phyloP scores from a whole-genome alignment of 2,797 vertebrate genomes.

The Anomalospiza imberbis region DNA sequence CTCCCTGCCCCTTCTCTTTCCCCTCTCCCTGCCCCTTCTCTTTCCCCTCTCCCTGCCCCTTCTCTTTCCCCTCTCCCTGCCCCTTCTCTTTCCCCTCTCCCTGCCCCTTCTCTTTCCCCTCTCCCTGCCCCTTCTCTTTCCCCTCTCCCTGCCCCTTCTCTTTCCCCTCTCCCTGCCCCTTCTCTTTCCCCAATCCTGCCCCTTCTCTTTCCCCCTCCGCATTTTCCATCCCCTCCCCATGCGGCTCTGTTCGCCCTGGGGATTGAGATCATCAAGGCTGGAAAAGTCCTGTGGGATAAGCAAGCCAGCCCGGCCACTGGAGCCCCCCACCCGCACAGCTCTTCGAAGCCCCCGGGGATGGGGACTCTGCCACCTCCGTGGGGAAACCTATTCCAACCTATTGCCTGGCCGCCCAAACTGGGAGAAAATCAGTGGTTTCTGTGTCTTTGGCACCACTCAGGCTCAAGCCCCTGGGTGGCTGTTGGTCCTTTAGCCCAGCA shows the following conservation, averaged over 20 bases:
- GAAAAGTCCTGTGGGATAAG: background rate
- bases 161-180: no score
- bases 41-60: no score
- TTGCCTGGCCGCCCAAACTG: background rate
- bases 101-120: no score
- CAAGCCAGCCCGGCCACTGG: rapidly evolving
- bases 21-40: no score
- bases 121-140: no score
- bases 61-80: no score
- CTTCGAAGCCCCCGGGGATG: background rate
- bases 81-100: background rate
- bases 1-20: no score
- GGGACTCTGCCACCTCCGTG: rapidly evolving
- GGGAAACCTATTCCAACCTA: rapidly evolving
- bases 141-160: no score
- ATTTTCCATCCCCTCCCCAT: no score
- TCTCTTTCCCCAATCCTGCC: background rate
- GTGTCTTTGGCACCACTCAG: rapidly evolving
- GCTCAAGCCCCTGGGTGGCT: rapidly evolving
- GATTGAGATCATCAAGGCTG: rapidly evolving
- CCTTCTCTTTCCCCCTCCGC: no score
- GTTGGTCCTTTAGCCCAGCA: rapidly evolving
- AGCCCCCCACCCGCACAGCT: background rate
- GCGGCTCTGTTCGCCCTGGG: background rate
- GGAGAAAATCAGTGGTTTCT: rapidly evolving